A percentile compares a stretch with the other conserved stretches of the same genome.
Conservation (phyloP, 2,113 vertebrate species). For the Pleuronectes platessa region DNA sequence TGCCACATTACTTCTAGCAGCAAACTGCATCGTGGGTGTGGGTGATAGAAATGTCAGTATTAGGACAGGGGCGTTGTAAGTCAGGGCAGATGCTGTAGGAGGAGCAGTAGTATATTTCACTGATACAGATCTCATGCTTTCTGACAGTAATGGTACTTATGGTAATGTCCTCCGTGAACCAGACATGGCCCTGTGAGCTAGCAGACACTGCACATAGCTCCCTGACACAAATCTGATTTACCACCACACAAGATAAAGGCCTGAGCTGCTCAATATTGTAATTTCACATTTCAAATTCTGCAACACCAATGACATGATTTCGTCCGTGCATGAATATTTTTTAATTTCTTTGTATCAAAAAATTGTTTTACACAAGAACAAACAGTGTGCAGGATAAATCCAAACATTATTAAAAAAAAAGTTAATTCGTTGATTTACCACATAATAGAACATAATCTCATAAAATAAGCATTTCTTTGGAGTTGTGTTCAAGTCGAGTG, state of each 20-base stretch:
- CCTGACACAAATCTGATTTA: slow-evolving; percentile 66
- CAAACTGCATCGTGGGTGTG: slow-evolving; percentile 49
- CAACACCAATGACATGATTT: slow-evolving; percentile 13
- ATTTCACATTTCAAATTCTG: slow-evolving; percentile 55
- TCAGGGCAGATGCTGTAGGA: slow-evolving; percentile 61
- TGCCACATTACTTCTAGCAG: slow-evolving; percentile 52
- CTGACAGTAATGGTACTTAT: slow-evolving; percentile 78
- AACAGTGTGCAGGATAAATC: too few species aligned
- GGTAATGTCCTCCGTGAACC: slow-evolving; percentile 73
- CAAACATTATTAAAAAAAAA: too few species aligned
- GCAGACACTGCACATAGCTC: slow-evolving; percentile 55
- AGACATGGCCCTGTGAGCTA: slow-evolving; percentile 61
- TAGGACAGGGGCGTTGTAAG: slow-evolving; percentile 61
- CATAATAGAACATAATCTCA: too few species aligned
- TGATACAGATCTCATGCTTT: slow-evolving; percentile 71
- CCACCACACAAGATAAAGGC: slow-evolving; percentile 31
- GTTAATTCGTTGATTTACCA: too few species aligned
- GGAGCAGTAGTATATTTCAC: slow-evolving; percentile 64
- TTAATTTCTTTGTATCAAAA: not conserved
- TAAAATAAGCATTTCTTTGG: too few species aligned
- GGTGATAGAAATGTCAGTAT: slow-evolving; percentile 61
- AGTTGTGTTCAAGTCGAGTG: too few species aligned
- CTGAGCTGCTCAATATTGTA: slow-evolving; percentile 42
- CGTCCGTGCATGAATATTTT: not conserved
- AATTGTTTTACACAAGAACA: too few species aligned